Conservation (phyloP, 2,113 vertebrate species). For the Bagarius yarrelli region DNA sequence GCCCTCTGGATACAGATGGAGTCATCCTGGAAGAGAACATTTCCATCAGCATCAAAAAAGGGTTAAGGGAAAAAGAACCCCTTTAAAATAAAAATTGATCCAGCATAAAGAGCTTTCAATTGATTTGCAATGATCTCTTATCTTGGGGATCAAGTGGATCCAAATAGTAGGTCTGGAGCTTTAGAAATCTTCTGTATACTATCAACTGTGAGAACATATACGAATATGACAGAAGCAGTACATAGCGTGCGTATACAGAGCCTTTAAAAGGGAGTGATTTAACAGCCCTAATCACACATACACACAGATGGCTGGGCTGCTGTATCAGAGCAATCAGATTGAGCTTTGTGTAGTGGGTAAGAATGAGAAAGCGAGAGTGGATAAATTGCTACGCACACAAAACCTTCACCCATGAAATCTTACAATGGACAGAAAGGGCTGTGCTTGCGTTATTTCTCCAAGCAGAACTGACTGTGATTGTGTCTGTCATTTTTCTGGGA, state of each 20-base stretch:
- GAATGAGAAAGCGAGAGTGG: neutral
- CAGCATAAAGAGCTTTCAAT: neutral
- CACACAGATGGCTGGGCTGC: constrained; percentile 6
- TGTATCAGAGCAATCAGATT: constrained; percentile 29
- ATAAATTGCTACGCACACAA: constrained; percentile 30
- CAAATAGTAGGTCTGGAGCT: neutral
- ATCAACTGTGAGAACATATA: neutral
- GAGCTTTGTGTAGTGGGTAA: neutral
- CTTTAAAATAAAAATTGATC: neutral
- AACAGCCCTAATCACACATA: constrained; percentile 14
- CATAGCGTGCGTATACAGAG: neutral
- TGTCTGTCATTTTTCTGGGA: constrained; percentile 34
- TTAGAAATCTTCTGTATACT: neutral
- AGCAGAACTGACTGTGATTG: constrained; percentile 46
- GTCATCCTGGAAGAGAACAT: neutral
- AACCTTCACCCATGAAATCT: constrained; percentile 18
- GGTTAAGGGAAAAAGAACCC: too few relatives aligned
- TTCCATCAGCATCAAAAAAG: neutral
- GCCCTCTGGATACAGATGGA: too few relatives aligned
- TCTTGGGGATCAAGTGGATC: neutral
- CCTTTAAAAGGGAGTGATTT: constrained; percentile 7
- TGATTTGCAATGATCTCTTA: neutral
- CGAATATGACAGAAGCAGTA: constrained; percentile 3
- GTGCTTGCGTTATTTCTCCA: constrained; percentile 32
- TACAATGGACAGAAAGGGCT: constrained; percentile 30